Conservation (phyloP, 2,113 vertebrate genomes). For the Hoplias malabaricus region DNA sequence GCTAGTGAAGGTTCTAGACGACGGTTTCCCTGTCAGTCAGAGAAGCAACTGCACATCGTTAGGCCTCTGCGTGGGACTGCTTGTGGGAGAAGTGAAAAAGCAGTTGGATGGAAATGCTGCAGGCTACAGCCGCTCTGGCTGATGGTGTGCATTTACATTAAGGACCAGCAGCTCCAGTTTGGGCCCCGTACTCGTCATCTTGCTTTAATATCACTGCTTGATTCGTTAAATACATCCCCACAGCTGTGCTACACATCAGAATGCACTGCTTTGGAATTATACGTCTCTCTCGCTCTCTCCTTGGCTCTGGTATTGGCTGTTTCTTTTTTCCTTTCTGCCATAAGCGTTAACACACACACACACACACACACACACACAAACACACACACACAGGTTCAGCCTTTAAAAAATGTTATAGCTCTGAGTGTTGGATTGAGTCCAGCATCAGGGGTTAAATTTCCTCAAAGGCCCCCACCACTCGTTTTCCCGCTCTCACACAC, state of each 20-base stretch:
- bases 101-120: slow-evolving; percentile 24
- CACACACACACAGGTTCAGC: slow-evolving; percentile 46
- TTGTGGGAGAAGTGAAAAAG: slow-evolving; percentile 36
- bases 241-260: slow-evolving; percentile 39
- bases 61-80: slow-evolving; percentile 21
- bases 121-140: slow-evolving; percentile 29
- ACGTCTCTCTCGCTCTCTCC: background rate
- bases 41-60: slow-evolving; percentile 31
- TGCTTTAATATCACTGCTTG: slow-evolving; percentile 46
- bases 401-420: slow-evolving; percentile 56
- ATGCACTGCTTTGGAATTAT: slow-evolving; percentile 24
- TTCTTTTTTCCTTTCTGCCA: slow-evolving; percentile 24
- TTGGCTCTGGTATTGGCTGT: background rate
- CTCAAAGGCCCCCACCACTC: slow-evolving; percentile 51
- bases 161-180: slow-evolving; percentile 40
- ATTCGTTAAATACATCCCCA: slow-evolving; percentile 42
- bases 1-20: background rate
- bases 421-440: slow-evolving; percentile 69
- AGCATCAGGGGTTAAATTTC: slow-evolving; percentile 70
- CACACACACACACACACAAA: slow-evolving; percentile 47
- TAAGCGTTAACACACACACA: slow-evolving; percentile 39
- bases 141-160: slow-evolving; percentile 31
- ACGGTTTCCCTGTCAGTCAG: background rate
- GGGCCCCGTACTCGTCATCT: slow-evolving; percentile 25
- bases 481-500: slow-evolving; percentile 12